These are phyloP conservation scores for Vulpes vulpes DNA, from an alignment of 2,113 vertebrate species.

Conservation along the genomic window DNA sequence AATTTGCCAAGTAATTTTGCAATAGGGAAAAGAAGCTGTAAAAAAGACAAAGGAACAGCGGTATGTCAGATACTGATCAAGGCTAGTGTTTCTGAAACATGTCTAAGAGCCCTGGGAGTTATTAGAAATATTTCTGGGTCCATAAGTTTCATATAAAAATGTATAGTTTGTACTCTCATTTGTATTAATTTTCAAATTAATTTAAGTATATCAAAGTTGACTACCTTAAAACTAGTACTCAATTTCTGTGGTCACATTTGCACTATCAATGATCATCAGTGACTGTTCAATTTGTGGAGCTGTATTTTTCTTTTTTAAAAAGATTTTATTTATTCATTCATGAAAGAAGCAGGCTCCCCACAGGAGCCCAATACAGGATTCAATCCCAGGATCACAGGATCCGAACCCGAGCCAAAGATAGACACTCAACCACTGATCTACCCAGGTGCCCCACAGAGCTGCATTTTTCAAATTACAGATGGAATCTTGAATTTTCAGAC, in stretches of 20 bases:
- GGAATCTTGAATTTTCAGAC: not conserved
- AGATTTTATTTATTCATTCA: no score
- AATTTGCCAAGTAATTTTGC: slow-evolving; percentile 6
- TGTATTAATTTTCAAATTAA: slow-evolving; percentile 9
- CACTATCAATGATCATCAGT: not conserved
- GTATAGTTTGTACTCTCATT: slow-evolving; percentile 22
- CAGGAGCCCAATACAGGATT: no score
- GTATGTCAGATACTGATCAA: not conserved
- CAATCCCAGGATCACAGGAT: no score
- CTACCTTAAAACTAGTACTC: not conserved
- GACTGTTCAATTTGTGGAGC: not conserved
- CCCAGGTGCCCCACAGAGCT: not conserved
- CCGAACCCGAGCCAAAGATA: no score
- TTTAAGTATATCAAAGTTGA: not conserved
- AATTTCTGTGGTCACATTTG: not conserved
- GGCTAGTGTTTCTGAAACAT: slow-evolving; percentile 23
- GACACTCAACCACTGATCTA: no score
- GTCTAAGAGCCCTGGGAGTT: not conserved
- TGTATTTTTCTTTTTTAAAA: not conserved
- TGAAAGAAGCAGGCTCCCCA: no score
- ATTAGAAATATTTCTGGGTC: slow-evolving; percentile 6
- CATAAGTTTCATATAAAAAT: not conserved
- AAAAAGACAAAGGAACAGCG: not conserved
- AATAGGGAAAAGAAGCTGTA: not conserved
- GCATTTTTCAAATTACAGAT: slow-evolving; percentile 4